Evolutionary conservation across 1,140 invertebrate genomes (phyloP).

Genomic region (Pollicipes pollicipes): DNA sequence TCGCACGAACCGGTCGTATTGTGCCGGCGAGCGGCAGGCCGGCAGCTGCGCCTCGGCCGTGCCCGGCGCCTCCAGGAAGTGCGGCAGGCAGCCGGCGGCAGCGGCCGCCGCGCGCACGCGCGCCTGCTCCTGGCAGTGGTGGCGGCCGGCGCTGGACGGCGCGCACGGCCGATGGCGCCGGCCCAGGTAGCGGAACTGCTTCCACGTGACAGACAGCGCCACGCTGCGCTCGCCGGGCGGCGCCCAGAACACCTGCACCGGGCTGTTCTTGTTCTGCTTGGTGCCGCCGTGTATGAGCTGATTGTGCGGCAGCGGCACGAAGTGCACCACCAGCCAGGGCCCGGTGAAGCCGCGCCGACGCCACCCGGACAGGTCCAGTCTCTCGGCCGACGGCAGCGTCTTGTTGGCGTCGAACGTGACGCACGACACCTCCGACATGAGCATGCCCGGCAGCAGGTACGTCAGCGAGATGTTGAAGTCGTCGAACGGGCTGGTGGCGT

Average conservation of each 20-base stretch:
- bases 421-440: not conserved
- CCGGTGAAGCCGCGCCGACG: not conserved
- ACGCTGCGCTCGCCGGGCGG: not conserved
- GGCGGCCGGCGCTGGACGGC: too few species aligned
- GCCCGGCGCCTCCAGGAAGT: not conserved
- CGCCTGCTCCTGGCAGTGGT: not conserved
- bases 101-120: not conserved
- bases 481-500: not conserved
- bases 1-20: not conserved
- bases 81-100: not conserved
- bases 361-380: not conserved
- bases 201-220: not conserved
- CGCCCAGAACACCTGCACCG: not conserved
- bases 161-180: not conserved
- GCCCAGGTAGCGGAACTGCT: not conserved
- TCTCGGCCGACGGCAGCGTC: not conserved
- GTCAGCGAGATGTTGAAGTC: not conserved
- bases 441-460: not conserved
- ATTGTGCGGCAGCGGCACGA: not conserved
- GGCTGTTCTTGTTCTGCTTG: not conserved
- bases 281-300: not conserved
- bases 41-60: not conserved
- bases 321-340: not conserved
- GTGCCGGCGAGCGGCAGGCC: not conserved
- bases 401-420: not conserved